Conservation (phyloP, 2,888 invertebrate genomes). For the Eumerus sabulonum region DNA sequence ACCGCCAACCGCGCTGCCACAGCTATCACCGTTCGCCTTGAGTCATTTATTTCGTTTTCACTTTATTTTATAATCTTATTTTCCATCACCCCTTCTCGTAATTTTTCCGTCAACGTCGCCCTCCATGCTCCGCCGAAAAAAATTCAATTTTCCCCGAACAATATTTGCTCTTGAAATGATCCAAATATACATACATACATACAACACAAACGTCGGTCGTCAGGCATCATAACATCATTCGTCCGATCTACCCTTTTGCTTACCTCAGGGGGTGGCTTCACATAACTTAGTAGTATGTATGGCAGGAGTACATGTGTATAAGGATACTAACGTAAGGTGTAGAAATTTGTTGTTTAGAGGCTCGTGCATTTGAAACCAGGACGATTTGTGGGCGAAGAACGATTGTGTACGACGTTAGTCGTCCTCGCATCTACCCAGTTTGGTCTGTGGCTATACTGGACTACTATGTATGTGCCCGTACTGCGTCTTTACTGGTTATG, state of each 20-base stretch:
- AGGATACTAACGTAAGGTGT: constrained; percentile 51
- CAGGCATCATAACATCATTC: constrained; percentile 7
- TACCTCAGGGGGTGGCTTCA: constrained; percentile 28
- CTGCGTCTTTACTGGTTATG: constrained; percentile 45
- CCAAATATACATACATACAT: constrained; percentile 43
- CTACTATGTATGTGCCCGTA: not conserved
- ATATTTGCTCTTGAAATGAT: constrained; percentile 57
- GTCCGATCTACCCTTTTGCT: too few relatives aligned
- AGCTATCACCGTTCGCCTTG: not conserved
- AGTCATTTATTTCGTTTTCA: constrained; percentile 52
- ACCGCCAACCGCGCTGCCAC: too few relatives aligned
- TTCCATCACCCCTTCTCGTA: constrained; percentile 3
- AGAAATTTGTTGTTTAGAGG: constrained; percentile 51
- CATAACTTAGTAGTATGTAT: constrained; percentile 26
- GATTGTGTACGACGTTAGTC: not conserved
- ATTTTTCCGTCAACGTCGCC: constrained; percentile 20
- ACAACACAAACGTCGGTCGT: constrained; percentile 23
- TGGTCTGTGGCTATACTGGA: not conserved
- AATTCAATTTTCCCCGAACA: constrained; percentile 56
- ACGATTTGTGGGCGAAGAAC: constrained; percentile 19
- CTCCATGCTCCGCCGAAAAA: constrained; percentile 29
- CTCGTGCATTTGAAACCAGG: constrained; percentile 39
- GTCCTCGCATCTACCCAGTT: too few relatives aligned
- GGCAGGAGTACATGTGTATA: constrained; percentile 4
- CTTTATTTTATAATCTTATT: constrained; percentile 55